Base-by-base conservation (phyloP, 2,797 vertebrate species). In the Eurystomus glaucurus region DNA sequence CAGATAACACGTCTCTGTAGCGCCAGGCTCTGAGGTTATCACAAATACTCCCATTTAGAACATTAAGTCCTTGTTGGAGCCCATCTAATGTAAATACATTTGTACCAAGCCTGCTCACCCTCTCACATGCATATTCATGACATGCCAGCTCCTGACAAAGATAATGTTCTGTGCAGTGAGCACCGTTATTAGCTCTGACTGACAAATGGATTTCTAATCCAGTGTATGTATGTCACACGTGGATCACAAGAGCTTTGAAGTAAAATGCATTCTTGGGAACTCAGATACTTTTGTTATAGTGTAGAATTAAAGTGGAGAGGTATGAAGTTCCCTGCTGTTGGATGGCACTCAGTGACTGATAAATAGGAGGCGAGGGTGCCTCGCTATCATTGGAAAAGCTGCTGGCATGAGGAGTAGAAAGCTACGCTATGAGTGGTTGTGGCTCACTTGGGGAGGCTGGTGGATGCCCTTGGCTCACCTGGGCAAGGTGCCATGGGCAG, bases 141-240 rank as follows among this genome's bases (percentile, higher is more conserved):
- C 0, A 4, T 88, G 93, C 70, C 87, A 85, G 79, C 88, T 94
- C 96, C 93, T 90, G 93, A 78, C 23, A 83, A 76, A 89, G 95
- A 94, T 26, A 85, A 74, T 64, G 94, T 93, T 88, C 83, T 93
- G 94, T 41, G 61, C 89, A 79, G 76, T 7, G 15, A 96, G 94
- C 52, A 10, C 70, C 8, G 4, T 41, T 51, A 57, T 69, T 96
- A 96, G 95, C 89, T 85, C 78, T 86, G 97, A 64, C 76, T 95
- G 95, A 93, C 95, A 97, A 70, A 91, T 50, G 95, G 88, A 50
- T 93, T 95, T 91, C 96, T 90, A 55, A 80, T 88, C 95, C 55
- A 51, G 88, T 15, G 68, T 51, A 31, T 85, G 83, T 80, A 6
- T 85, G 82, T 78, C 82, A 84, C 95, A 85, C 86, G 16, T 23